Conservation (phyloP, 2,797 vertebrate species). For the Sebastes kiyomatsui region DNA sequence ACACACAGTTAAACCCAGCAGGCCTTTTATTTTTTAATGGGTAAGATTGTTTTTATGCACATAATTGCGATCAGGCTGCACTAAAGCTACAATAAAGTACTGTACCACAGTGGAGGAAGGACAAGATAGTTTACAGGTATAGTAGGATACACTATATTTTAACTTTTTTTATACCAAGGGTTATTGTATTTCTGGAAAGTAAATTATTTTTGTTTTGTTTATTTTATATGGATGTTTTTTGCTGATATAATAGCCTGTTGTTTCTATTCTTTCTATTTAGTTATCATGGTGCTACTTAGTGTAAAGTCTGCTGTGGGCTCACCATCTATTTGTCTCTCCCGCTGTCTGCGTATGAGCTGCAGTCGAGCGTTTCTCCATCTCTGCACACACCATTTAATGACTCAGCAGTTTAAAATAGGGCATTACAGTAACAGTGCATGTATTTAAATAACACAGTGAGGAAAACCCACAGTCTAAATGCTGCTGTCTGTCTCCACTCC, state of each 20-base stretch:
- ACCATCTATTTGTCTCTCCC: conserved; percentile 13
- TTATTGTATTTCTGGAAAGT: conserved; percentile 65
- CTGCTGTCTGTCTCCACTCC: conserved; percentile 49
- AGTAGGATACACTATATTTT: conserved; percentile 19
- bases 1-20: conserved; percentile 45
- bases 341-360: conserved; percentile 17
- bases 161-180: conserved; percentile 60
- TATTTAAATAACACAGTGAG: conserved; percentile 58
- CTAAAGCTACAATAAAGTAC: conserved; percentile 41
- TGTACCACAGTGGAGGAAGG: conserved; percentile 38
- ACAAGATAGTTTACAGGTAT: conserved; percentile 53
- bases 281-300: conserved; percentile 69
- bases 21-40: conserved; percentile 51
- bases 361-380: conserved; percentile 28
- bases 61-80: conserved; percentile 38
- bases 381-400: conserved; percentile 43
- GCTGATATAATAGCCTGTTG: conserved; percentile 23
- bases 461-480: conserved; percentile 67
- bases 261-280: conserved; percentile 47
- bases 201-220: conserved; percentile 64
- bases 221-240: conserved; percentile 53
- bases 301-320: conserved; percentile 28
- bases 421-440: conserved; percentile 58
- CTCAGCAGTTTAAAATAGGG: conserved; percentile 71
- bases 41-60: conserved; percentile 61